A percentile compares a stretch with the other conserved stretches of the same genome.
Evolutionary conservation across 2,113 vertebrate species (phyloP).

Genomic region (Microcebus jonahi): DNA sequence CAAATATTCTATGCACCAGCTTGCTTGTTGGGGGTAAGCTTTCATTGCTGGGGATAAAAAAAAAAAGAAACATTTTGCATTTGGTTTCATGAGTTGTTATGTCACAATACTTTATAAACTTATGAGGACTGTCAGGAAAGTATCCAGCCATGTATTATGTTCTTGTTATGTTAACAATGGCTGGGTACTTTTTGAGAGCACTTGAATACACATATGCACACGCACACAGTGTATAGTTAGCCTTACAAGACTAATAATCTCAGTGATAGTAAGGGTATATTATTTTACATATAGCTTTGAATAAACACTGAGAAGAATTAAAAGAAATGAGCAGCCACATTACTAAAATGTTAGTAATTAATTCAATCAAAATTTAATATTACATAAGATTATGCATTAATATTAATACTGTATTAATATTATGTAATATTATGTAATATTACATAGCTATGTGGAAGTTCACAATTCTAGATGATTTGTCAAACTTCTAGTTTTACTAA

Average conservation of each 20-base stretch:
- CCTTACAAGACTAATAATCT: neutral
- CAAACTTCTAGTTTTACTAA: neutral
- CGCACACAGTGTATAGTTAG: neutral
- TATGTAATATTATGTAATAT: too few relatives aligned
- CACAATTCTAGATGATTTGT: neutral
- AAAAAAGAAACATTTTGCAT: neutral
- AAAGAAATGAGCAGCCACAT: neutral
- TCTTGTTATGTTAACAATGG: too few relatives aligned
- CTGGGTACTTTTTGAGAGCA: too few relatives aligned
- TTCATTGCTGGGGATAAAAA: neutral
- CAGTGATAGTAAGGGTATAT: neutral
- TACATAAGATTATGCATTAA: neutral
- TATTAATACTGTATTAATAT: too few relatives aligned
- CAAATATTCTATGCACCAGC: neutral
- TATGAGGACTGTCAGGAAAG: neutral
- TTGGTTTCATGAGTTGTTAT: neutral
- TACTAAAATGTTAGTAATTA: neutral
- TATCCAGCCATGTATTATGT: too few relatives aligned
- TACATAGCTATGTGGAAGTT: neutral
- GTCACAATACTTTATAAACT: neutral
- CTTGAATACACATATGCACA: too few relatives aligned
- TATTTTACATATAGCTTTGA: neutral
- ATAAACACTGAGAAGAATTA: neutral
- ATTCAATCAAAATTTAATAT: neutral
- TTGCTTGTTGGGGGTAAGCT: neutral